Base-by-base conservation (phyloP, 2,797 vertebrate genomes). In the Pipistrellus nathusii region DNA sequence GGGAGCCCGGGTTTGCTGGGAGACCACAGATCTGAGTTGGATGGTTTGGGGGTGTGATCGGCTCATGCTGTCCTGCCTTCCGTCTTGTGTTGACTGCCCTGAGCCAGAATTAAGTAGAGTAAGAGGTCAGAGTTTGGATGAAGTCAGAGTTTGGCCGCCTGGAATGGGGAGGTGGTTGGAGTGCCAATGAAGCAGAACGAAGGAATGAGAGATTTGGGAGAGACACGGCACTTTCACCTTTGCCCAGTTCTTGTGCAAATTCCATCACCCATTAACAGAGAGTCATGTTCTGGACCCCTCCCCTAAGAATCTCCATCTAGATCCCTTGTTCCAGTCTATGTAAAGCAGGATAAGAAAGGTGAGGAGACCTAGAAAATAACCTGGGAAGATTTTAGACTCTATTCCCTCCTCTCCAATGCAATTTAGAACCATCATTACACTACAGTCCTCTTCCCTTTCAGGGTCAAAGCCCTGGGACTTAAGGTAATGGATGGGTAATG, bases 181-280 rank as follows among this genome's bases (percentile, higher is more conserved):
- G 91, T 90, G 82, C 95, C 93, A 96, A 30, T 2, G 94, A 95
- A 97, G 96, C 94, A 14, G 75, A 97, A 71, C 71, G 4, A 81
- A 95, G 78, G 64, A 89, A 86, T 95, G 83, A 97, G 75, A 80
- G 88, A 86, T 93, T 94, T 57, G n/a, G 85, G 64, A 72, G 72
- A 94, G 94, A 94, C 94, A 18, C 0, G 0, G 93, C 97, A 97
- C 98, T 98, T 98, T 98, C 95, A 98, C 98, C 98, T 98, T 98
- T 97, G 97, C 96, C 96, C 97, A 95, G 97, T 75, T 95, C 94
- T 94, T 96, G 95, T 88, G 93, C 81, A 96, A 94, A 95, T 91
- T 96, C 85, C 90, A 78, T 97, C 96, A 97, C 83, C 93, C 85
- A 97, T 97, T 97, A 97, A 97, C 97, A 0, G 23, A 53, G 38